Evolutionary conservation across 53 echinoderm and acorn worm genomes (phyloP), one percentile per base, ranked within the genome.

Genomic region (Holothuria leucospilota): DNA sequence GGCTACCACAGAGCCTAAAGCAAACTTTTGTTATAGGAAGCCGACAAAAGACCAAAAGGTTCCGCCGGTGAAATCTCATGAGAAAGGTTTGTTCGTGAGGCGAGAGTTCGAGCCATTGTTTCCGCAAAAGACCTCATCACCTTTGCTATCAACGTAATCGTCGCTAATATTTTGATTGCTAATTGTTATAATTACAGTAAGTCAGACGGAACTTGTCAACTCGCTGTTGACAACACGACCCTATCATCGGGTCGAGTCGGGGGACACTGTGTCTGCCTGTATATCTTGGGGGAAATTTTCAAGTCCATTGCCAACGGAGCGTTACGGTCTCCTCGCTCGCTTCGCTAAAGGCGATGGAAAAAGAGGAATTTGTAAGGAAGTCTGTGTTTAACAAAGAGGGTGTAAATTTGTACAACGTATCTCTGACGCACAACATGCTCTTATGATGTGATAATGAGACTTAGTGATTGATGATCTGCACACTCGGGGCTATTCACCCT

Each of bases 131-230:
- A 12, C 39, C 4, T 72, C 72, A 72, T 20, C 72, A n/a, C 72
- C 34, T 56, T 39, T 20, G 72, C 42, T 41, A 72, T 72, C 53
- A 75, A 46, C 75, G 39, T 56, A 46, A 14, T 27, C 75, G 24
- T 75, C 68, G 34, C 51, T 25, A 49, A 75, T 28, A 75, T 75
- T 75, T 49, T 25, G 75, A 49, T 20, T 23, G 25, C 52, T 75
- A 75, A 75, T 75, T 75, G 75, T 75, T 75, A 75, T 75, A 75
- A 75, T 75, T 75, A 75, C 51, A 24, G 51, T n/a, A 75, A 75
- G 75, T 75, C 75, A 49, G 25, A 51, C 51, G 75, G 49, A 75
- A 75, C 75, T 49, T 21, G n/a, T 51, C 39, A 26, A 23, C 25
- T 49, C 52, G 52, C 41, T 49, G 18, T 49, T 75, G 75, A 52